Evolutionary conservation across 1,140 invertebrate genomes (phyloP).

Genomic region (Sycobia sp.): DNA sequence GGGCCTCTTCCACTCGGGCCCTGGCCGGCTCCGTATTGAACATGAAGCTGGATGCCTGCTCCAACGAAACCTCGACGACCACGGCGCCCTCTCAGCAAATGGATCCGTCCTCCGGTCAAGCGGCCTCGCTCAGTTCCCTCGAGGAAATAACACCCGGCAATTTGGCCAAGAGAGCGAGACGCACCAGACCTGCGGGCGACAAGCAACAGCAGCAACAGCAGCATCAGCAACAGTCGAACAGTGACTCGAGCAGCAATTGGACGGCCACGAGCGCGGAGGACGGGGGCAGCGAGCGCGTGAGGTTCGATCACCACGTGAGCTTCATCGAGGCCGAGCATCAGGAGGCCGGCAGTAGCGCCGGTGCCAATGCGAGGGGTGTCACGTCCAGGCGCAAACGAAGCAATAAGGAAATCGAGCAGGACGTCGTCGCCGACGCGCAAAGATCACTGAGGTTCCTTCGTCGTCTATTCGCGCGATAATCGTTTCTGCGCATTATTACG

Average conservation of each 20-base stretch:
- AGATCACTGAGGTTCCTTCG: constrained; percentile 37
- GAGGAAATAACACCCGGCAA: constrained; percentile 60
- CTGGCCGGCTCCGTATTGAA: constrained; percentile 79
- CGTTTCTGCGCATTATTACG: background rate
- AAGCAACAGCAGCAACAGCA: constrained; percentile 57
- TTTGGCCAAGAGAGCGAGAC: constrained; percentile 55
- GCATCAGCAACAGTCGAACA: constrained; percentile 45
- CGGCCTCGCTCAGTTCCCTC: constrained; percentile 61
- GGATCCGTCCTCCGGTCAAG: constrained; percentile 53
- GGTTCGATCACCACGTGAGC: constrained; percentile 66
- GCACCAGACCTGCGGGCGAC: constrained; percentile 50
- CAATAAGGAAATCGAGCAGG: constrained; percentile 49
- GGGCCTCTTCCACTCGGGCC: constrained; percentile 74
- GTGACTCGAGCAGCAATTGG: constrained; percentile 52
- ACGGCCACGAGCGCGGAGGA: constrained; percentile 63
- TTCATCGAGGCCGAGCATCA: constrained; percentile 57
- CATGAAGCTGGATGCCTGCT: constrained; percentile 62
- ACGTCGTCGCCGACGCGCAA: constrained; percentile 41
- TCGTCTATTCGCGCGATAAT: constrained; percentile 33
- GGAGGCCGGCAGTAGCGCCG: constrained; percentile 34
- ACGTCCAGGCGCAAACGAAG: constrained; percentile 52
- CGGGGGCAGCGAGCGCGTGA: constrained; percentile 65
- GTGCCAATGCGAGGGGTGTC: constrained; percentile 32
- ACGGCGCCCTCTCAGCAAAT: constrained; percentile 46
- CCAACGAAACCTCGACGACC: constrained; percentile 34